Conservation (phyloP, 64 coral and sea anemone genomes). For the Porites australiensis region DNA sequence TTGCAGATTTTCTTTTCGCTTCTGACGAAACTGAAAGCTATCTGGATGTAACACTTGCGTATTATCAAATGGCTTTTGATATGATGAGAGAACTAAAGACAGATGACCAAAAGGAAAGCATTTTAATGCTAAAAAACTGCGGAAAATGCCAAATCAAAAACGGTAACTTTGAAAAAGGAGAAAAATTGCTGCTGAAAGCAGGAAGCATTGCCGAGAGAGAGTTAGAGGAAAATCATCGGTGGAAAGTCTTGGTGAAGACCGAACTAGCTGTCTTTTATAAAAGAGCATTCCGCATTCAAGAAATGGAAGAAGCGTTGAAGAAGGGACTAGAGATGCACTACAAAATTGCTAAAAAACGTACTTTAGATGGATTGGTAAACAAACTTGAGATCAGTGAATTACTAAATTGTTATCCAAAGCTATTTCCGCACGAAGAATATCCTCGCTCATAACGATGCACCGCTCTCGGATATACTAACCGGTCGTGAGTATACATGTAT, state of each 20-base stretch:
- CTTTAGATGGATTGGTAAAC: neutral
- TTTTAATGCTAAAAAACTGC: constrained; percentile 15
- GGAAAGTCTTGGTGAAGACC: neutral
- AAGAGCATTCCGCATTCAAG: neutral
- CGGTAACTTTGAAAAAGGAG: constrained; percentile 6
- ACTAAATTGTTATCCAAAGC: neutral
- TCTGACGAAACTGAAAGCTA: neutral
- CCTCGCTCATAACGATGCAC: neutral
- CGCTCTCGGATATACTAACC: too few species aligned
- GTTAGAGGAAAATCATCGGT: neutral
- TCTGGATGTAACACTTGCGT: neutral
- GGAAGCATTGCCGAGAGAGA: neutral
- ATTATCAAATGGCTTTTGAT: constrained; percentile 1
- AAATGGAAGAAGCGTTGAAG: neutral
- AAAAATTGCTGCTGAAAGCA: neutral
- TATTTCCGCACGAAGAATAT: neutral
- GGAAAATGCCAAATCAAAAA: neutral
- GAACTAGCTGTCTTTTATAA: neutral
- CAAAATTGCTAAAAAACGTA: neutral
- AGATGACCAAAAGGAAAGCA: constrained; percentile 14
- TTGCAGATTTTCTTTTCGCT: constrained; percentile 28
- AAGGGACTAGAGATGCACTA: neutral
- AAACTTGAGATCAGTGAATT: neutral
- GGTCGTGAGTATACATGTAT: too few species aligned
- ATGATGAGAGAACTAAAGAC: neutral